A percentile compares a stretch with the other conserved stretches of the same genome.
phyloP scores from a whole-genome alignment of 2,888 invertebrate genomes.

The Papilio protenor region DNA sequence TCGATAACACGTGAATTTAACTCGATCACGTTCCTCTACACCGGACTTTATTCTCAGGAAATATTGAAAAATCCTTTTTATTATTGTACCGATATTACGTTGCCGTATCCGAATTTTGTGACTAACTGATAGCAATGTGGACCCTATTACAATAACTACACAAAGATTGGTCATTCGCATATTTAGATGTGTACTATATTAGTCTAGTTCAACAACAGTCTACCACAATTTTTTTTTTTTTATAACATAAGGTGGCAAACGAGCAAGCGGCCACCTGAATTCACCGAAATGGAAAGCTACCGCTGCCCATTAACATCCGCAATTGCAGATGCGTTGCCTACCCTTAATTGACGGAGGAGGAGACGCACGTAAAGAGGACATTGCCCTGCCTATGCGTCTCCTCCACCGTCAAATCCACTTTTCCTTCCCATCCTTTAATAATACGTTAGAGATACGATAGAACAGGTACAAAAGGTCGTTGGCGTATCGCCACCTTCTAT shows the following conservation, averaged over 20 bases:
- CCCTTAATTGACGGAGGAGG: no score
- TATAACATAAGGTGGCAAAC: no score
- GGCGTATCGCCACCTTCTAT: neutral
- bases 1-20: constrained; percentile 56
- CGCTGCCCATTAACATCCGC: no score
- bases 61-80: constrained; percentile 23
- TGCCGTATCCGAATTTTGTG: neutral
- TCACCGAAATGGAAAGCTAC: no score
- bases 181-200: neutral
- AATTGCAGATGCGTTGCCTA: no score
- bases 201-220: neutral
- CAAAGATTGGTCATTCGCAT: neutral
- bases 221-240: no score
- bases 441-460: neutral
- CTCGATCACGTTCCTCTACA: constrained; percentile 57
- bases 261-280: no score
- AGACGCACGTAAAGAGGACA: no score
- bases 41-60: constrained; percentile 40
- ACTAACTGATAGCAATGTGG: neutral
- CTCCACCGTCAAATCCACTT: no score
- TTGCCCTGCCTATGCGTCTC: no score
- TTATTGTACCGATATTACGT: neutral
- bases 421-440: no score
- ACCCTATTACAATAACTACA: neutral
- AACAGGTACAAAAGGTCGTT: neutral